Evolutionary conservation across 2,888 invertebrate species (phyloP), one percentile per base, ranked within the genome.

Genomic region (Crematogaster levior): DNA sequence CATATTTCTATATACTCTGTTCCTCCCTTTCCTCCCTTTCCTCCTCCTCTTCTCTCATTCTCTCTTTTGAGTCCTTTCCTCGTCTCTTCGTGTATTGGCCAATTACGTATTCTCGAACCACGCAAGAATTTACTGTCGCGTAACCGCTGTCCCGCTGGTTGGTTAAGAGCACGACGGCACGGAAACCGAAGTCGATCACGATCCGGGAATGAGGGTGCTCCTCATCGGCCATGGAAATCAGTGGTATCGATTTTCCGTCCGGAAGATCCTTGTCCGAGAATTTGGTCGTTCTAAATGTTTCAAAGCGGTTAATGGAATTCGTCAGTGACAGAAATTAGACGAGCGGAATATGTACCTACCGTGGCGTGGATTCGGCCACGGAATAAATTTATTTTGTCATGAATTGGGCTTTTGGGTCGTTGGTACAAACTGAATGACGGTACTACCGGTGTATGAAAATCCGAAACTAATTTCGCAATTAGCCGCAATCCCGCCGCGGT

Each of bases 241-340:
- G 70, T 70, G 70, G 77, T 79, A 79, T 79, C 77, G 77, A 79
- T 58, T 79, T 79, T 56, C 56, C 43, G 70, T 77, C 43, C 56
- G 70, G 9, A 34, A 34, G 43, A 79, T 79, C 77, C 77, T 30
- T 30, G 53, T 56, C 75, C 51, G 51, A 79, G 77, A 70, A 79
- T 70, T 79, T 56, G 70, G 77, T 70, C 56, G 56, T 79, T 79
- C 70, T 79, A 53, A 79, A 79, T 79, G 43, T 79, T 79, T 79
- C 77, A 79, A 79, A 79, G 77, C 24, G 56, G 77, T 79, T 79
- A 79, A 79, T 79, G 77, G 70, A 79, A 79, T 79, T 79, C 70
- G 77, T 70, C 56, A 70, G 77, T 46, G 77, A 79, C 77, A 70
- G 77, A 79, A 79, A 79, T 79, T 79, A 79, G 77, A 70, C 70